Base-by-base conservation (phyloP, 2,113 vertebrate species). In the Rafetus swinhoei region DNA sequence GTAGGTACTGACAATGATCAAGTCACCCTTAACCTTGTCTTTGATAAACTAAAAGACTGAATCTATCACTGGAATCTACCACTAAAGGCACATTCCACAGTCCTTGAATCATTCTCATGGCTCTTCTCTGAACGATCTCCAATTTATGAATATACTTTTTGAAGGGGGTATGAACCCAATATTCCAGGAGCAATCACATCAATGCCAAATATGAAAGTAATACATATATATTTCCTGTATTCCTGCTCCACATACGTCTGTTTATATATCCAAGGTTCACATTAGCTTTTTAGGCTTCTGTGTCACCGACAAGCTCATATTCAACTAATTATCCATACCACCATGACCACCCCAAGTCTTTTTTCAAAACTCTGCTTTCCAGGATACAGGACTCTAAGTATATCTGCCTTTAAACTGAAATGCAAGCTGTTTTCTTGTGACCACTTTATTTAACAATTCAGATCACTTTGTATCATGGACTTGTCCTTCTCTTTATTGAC, bases 91-190 rank as follows among this genome's bases (percentile, higher is more conserved):
- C 3, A 6, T 81, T 85, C 93, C 69, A 12, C 5, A 65, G 82
- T 45, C 72, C n/a, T 10, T 14, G 18, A 14, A 4, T 3, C 1
- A 6, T 54, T 52, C 32, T 62, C 22, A 80, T 25, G 29, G 24
- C 22, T 21, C 21, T 18, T 7, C 15, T 6, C 57, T 76, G 39
- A 45, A 53, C 4, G 18, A 52, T 3, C 7, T 1, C 45, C 53
- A 45, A 24, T 25, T 3, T 9, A 35, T 14, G 27, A 65, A 32
- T 0, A 3, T 19, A 1, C 5, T 13, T 45, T 60, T 89, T 81
- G 65, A 35, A 32, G 24, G 10, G 22, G 6, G 24, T 18, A 19
- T 16, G 52, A n/a, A 15, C 52, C 82, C 0, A 0, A 1, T 2
- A 57, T 55, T 83, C 69, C 27, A 39, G n/a, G 0, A 72, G 27